A percentile compares a stretch with the other conserved stretches of the same genome.
Evolutionary conservation across 2,797 vertebrate genomes (phyloP).

Genomic region (Neomorphus geoffroyi): DNA sequence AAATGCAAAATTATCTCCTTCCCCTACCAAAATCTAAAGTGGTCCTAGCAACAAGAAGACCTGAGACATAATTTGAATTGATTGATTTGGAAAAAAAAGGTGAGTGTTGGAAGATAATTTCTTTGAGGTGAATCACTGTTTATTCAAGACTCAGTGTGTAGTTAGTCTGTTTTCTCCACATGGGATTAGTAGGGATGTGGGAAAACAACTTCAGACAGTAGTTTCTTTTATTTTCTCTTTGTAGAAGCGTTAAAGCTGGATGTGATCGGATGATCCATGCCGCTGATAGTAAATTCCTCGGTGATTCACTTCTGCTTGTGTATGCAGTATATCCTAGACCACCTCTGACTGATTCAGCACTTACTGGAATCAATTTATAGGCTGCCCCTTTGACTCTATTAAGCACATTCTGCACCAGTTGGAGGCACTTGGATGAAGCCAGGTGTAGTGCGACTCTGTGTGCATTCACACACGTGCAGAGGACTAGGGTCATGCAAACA

Average conservation of each 20-base stretch:
- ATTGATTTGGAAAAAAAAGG: background rate
- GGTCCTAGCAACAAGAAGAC: background rate
- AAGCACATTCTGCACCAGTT: background rate
- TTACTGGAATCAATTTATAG: slow-evolving; percentile 17
- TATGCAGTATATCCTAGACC: background rate
- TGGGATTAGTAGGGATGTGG: background rate
- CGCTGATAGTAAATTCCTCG: slow-evolving; percentile 14
- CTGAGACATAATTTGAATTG: background rate
- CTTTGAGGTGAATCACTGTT: background rate
- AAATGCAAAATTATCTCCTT: background rate
- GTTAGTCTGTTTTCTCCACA: background rate
- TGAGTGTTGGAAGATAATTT: background rate
- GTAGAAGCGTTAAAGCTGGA: background rate
- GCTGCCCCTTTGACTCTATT: background rate
- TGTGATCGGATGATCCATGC: background rate
- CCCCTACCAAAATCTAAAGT: background rate
- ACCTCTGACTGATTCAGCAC: background rate
- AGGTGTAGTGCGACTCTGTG: background rate
- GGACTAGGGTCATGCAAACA: rapidly evolving
- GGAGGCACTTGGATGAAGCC: background rate
- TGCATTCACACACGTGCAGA: background rate
- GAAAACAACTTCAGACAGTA: background rate
- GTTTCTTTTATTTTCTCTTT: background rate
- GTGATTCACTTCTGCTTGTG: background rate
- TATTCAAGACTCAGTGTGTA: background rate